phyloP scores from a whole-genome alignment of 2,113 vertebrate genomes.

The Talpa occidentalis region DNA sequence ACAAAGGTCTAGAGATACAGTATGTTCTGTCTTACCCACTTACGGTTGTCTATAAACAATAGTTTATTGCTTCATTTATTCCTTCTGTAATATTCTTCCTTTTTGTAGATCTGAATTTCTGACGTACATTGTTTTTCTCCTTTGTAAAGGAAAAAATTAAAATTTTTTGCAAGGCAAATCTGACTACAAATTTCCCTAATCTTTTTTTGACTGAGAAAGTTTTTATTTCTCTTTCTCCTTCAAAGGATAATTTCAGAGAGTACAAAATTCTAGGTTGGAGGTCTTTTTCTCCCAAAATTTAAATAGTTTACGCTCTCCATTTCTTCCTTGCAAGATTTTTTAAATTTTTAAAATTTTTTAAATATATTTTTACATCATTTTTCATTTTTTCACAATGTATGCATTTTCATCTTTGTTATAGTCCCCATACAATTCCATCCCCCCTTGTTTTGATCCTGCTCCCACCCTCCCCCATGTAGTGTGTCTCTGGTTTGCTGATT shows the following conservation, averaged over 20 bases:
- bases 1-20: background rate
- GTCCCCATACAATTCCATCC: too few relatives aligned
- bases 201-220: background rate
- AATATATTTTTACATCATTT: too few relatives aligned
- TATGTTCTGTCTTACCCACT: background rate
- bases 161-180: background rate
- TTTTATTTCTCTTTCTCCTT: background rate
- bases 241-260: background rate
- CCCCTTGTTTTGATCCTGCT: too few relatives aligned
- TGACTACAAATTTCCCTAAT: background rate
- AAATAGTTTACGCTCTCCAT: background rate
- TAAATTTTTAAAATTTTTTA: too few relatives aligned
- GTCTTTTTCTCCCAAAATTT: background rate
- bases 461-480: too few relatives aligned
- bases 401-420: too few relatives aligned
- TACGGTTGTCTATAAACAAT: background rate
- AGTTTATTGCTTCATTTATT: background rate
- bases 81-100: background rate
- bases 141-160: background rate
- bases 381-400: too few relatives aligned
- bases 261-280: background rate
- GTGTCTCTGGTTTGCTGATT: too few relatives aligned
- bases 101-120: background rate
- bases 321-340: background rate
- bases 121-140: background rate